Base-by-base conservation (phyloP, 2,113 vertebrate species). In the Gyps fulvus region DNA sequence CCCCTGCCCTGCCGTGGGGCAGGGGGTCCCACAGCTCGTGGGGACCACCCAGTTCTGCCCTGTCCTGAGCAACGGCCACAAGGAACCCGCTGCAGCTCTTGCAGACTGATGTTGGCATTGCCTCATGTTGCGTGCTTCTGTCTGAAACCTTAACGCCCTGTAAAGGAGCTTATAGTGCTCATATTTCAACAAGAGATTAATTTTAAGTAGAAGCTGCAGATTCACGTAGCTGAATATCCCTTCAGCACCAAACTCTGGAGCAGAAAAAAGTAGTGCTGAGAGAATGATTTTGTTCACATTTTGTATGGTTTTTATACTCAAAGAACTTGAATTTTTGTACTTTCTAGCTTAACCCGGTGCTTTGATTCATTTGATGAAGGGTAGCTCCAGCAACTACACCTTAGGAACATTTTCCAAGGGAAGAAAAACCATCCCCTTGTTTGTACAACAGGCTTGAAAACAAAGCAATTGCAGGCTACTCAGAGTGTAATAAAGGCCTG, bases 51-150 rank as follows among this genome's bases (percentile, higher is more conserved):
- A 9, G 23, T 27, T 31, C 11, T 65, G 36, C 54, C 16, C 50
- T 9, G 31, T 13, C 59, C 71, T 5, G 1, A 6, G 15, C 8
- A n/a, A 8, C 0, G 4, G 10, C 23, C 38, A 2, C 0, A 0
- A 7, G 63, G 54, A 16, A 6, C 26, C 25, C 0, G 0, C 16
- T 16, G 43, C 59, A 29, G 40, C 19, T 34, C 42, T 13, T 12
- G 4, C 27, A 34, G 47, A 2, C 22, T 3, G 42, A 6, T 3
- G 47, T 3, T 50, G 61, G 65, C 40, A 1, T 8, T 26, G 43
- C 52, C 71, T 43, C 7, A 13, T 4, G 9, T 9, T 16, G 8
- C 17, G n/a, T 13, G 55, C 61, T 59, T 12, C 74, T 82, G 50
- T 11, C 59, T 54, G 49, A 10, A 9, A 8, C 38, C 54, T 43